Evolutionary conservation across 2,888 invertebrate species (phyloP), one percentile per base, ranked within the genome.

Genomic region (Ischnura elegans): DNA sequence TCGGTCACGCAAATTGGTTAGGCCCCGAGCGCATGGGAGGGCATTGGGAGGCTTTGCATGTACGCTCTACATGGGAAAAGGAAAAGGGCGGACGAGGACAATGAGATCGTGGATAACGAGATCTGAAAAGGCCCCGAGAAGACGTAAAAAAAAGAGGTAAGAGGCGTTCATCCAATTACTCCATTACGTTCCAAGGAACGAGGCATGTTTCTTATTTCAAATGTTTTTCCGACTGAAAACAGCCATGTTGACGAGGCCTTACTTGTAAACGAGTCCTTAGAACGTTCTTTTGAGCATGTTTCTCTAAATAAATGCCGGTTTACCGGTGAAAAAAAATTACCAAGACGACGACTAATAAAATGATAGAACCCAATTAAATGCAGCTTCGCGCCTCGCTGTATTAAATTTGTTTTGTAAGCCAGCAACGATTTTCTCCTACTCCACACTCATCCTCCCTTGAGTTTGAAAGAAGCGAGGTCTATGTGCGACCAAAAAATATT

Each of bases 81-180:
- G 36, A 76, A 16, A 76, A 16, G 76, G n/a, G 16, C 29, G 29
- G n/a, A 13, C 76, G 29, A 36, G 36, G 76, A 76, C 76, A 76
- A 76, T 76, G 76, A 76, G 76, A 76, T 36, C 76, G 76, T 36
- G 76, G 76, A 76, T 76, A 76, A 76, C 76, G 76, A 76, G 76
- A 76, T 76, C 76, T 29, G 51, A 36, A 36, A 76, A 76, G 76
- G 76, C 10, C n/a, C 29, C 76, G 76, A 76, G 76, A 76, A 76
- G 76, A 76, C 76, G 29, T 36, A 21, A 76, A 76, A 36, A 51
- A 51, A 76, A 76, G 29, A 76, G 25, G 76, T 10, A 76, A n/a
- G 76, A 29, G 13, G 29, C 36, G 76, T 76, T 76, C 76, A 76
- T 76, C 76, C 76, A 76, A 76, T 76, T 76, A 76, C 76, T 76